Conservation (phyloP, 2,113 vertebrate genomes). For the Larimichthys polyactis region DNA sequence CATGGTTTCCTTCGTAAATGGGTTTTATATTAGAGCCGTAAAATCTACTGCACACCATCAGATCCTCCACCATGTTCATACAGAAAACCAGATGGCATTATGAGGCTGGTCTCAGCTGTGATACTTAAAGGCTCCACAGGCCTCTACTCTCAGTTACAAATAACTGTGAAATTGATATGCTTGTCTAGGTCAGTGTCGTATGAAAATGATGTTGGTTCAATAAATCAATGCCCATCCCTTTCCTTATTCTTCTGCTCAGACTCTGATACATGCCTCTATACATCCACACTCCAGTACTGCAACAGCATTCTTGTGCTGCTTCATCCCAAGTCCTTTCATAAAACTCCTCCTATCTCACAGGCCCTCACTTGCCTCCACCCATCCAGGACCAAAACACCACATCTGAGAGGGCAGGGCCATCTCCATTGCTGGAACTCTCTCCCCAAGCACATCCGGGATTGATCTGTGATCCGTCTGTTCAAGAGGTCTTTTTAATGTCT, state of each 20-base stretch:
- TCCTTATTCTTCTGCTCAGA: background rate
- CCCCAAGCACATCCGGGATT: too few relatives aligned
- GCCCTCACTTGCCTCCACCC: background rate
- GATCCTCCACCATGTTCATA: slow-evolving; percentile 11
- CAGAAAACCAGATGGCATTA: background rate
- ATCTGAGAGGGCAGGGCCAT: too few relatives aligned
- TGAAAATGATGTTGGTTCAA: background rate
- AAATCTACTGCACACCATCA: slow-evolving; percentile 7
- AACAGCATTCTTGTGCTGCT: background rate
- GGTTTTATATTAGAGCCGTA: slow-evolving; percentile 6
- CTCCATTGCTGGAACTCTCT: background rate
- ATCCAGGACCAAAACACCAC: too few relatives aligned
- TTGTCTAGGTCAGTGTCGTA: background rate
- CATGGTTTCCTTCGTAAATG: background rate
- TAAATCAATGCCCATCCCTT: background rate
- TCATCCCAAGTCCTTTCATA: background rate
- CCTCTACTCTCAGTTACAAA: background rate
- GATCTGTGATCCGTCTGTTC: too few relatives aligned
- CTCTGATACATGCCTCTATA: slow-evolving; percentile 11
- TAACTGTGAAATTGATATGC: background rate
- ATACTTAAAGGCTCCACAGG: background rate
- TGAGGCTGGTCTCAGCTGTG: background rate
- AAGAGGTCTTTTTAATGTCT: too few relatives aligned
- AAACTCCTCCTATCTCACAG: background rate
- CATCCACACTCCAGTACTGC: slow-evolving; percentile 9